Evolutionary conservation across 2,797 vertebrate species (phyloP).

Genomic region (Trachurus trachurus): DNA sequence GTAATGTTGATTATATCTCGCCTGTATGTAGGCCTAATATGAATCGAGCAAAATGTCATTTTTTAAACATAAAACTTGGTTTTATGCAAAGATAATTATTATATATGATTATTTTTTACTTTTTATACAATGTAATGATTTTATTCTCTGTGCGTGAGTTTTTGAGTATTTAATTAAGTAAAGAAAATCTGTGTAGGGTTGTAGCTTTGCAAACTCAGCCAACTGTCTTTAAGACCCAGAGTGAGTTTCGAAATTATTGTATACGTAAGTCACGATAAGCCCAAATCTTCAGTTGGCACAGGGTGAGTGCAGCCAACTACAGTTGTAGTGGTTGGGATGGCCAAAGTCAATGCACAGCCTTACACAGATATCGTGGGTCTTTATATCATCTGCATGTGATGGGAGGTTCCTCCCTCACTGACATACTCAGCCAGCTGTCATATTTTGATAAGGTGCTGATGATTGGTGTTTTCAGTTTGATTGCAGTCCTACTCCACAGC

Average conservation of each 20-base stretch:
- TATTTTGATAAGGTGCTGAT: slow-evolving; percentile 64
- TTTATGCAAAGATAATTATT: not conserved
- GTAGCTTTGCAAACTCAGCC: not conserved
- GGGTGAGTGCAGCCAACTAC: slow-evolving; percentile 3
- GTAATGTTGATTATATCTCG: too few relatives aligned
- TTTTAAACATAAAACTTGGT: not conserved
- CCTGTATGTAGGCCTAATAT: too few relatives aligned
- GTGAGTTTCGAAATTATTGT: slow-evolving; percentile 19
- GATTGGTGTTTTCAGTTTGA: slow-evolving; percentile 46
- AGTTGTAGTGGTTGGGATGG: slow-evolving; percentile 21
- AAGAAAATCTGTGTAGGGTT: not conserved
- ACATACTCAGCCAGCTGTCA: slow-evolving; percentile 66
- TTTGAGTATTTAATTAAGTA: not conserved
- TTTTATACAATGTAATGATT: not conserved
- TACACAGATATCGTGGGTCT: slow-evolving; percentile 48
- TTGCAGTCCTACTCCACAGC: slow-evolving; percentile 20
- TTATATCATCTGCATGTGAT: slow-evolving; percentile 66
- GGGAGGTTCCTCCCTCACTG: slow-evolving; percentile 62
- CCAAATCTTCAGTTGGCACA: not conserved
- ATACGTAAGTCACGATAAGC: slow-evolving; percentile 15
- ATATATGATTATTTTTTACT: too few relatives aligned
- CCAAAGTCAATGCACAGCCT: slow-evolving; percentile 35
- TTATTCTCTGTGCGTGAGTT: not conserved
- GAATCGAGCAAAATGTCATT: not conserved
- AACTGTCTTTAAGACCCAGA: not conserved